Base-by-base conservation (phyloP, 2,888 invertebrate species). In the Teleogryllus oceanicus region DNA sequence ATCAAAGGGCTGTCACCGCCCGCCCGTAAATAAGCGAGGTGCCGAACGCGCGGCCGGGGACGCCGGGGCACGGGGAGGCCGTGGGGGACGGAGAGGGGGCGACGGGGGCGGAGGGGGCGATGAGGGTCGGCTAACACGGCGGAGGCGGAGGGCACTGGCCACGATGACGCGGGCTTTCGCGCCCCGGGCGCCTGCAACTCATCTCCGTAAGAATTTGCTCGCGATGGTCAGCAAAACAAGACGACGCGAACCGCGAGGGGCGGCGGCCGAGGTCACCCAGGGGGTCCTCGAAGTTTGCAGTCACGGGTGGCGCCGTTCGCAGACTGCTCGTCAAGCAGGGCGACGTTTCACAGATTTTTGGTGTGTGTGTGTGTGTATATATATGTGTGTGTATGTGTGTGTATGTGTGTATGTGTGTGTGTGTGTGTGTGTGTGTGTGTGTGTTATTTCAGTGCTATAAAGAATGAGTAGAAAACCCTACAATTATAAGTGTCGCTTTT, bases 1-100 rank as follows among this genome's bases (percentile, higher is more conserved):
- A 62, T 62, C 62, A 62, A n/a, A 62, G 62, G n/a, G n/a, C 62
- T 62, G 62, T 62, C 62, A 62, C 62, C 62, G 62, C 16, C 11
- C 16, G 62, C 62, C 62, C 62, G 62, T 62, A 62, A 62, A 62
- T 62, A 62, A 62, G 62, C 62, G n/a, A n/a, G 62, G 62, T n/a
- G 62, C n/a, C 16, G 62, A n/a, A 62, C 16, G 62, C n/a, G 62
- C 16, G n/a, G 62, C 13, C 62, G 62, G 13, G 62, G 13, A n/a
- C 62, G 37, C 37, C 37, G 37, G 37, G 37, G 5, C 37, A 37
- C 37, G 37, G 37, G 37, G 8, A 37, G 37, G 37, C 37, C 0
- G 24, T 62, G 11, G 62, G 5, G n/a, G 62, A 10, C n/a, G 62
- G 62, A 11, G 51, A 12, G 5, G 62, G 62, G 13, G 62, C 62